Conservation (phyloP, 1,140 invertebrate species). For the Drosophila parabipectinata region DNA sequence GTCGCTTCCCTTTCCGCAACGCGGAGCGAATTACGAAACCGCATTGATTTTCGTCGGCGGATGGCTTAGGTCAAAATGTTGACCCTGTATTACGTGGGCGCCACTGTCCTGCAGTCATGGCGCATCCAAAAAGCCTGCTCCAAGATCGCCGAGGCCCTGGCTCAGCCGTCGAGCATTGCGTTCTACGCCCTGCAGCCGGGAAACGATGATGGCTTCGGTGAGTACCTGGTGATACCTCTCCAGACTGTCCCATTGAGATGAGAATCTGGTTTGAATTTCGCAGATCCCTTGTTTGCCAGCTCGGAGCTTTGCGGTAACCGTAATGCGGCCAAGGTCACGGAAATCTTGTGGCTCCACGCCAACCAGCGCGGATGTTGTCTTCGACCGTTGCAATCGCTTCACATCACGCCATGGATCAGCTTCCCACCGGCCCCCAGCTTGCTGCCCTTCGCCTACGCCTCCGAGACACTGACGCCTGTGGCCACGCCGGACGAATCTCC, state of each 20-base stretch:
- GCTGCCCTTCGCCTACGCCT: constrained; percentile 65
- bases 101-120: constrained; percentile 88
- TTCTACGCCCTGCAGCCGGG: constrained; percentile 81
- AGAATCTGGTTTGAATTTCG: background rate
- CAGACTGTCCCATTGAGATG: background rate
- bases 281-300: constrained; percentile 82
- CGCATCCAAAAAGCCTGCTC: constrained; percentile 85
- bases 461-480: constrained; percentile 39
- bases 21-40: constrained; percentile 62
- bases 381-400: constrained; percentile 83
- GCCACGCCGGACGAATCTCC: constrained; percentile 41
- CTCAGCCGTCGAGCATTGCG: constrained; percentile 77
- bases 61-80: constrained; percentile 78
- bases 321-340: constrained; percentile 84
- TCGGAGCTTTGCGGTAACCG: constrained; percentile 85
- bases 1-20: constrained; percentile 30
- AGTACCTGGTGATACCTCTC: constrained; percentile 11
- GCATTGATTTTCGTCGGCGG: constrained; percentile 59
- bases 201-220: constrained; percentile 75
- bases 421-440: constrained; percentile 66
- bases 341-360: constrained; percentile 85
- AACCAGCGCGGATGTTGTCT: constrained; percentile 85
- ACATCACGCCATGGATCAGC: constrained; percentile 83
- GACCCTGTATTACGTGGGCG: constrained; percentile 88
- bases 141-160: constrained; percentile 84